phyloP scores from a whole-genome alignment of 2,888 invertebrate genomes.

The Cerceris ruficornis region DNA sequence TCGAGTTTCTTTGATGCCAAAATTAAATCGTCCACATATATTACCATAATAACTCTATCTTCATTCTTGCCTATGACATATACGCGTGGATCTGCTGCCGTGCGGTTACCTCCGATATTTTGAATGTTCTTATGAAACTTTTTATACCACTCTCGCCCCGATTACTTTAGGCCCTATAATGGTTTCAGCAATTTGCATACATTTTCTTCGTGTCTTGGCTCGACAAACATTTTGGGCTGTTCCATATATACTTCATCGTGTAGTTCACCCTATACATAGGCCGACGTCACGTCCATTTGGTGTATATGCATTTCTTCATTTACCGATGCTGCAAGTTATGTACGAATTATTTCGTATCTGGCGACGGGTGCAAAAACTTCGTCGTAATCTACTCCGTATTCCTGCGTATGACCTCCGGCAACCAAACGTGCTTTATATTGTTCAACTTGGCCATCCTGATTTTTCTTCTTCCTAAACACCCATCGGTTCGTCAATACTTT shows the following conservation, averaged over 20 bases:
- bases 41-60: conserved; percentile 34
- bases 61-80: conserved; percentile 32
- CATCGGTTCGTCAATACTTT: conserved; percentile 42
- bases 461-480: conserved; percentile 42
- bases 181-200: conserved; percentile 21
- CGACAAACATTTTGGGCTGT: conserved; percentile 17
- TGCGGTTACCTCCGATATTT: conserved; percentile 13
- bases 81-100: conserved; percentile 37
- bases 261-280: conserved; percentile 50
- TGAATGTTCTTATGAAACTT: conserved; percentile 1
- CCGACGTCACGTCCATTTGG: conserved; percentile 55
- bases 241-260: conserved; percentile 26
- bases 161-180: conserved; percentile 33
- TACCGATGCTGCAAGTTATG: conserved; percentile 39
- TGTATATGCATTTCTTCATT: conserved; percentile 49
- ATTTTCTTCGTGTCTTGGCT: conserved; percentile 1
- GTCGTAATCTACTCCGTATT: conserved; percentile 38
- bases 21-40: conserved; percentile 52
- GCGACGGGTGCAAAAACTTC: conserved; percentile 51
- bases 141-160: conserved; percentile 27
- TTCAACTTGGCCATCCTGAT: conserved; percentile 25
- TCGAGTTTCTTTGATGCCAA: conserved; percentile 41
- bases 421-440: conserved; percentile 50
- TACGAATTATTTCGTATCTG: conserved; percentile 47
- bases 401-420: conserved; percentile 43